Evolutionary conservation across 2,113 vertebrate genomes (phyloP).

Genomic region (Neodon shergylaensis): DNA sequence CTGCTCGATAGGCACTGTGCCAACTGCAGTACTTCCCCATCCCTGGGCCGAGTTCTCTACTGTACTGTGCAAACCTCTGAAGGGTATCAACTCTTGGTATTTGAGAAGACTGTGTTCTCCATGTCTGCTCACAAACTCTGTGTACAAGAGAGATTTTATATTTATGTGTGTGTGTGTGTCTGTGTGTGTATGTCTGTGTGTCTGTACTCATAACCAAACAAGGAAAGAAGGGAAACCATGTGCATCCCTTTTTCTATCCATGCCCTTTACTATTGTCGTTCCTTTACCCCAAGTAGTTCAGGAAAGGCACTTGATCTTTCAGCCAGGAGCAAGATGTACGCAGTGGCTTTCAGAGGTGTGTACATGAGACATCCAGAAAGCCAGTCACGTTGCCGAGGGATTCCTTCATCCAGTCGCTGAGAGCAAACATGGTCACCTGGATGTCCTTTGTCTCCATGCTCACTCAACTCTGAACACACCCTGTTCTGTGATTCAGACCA

Average conservation of each 20-base stretch:
- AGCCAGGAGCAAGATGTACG: neutral
- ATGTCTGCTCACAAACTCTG: neutral
- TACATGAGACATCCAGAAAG: neutral
- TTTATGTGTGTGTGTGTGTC: neutral
- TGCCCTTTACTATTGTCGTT: neutral
- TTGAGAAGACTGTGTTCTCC: neutral
- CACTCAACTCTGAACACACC: too few relatives aligned
- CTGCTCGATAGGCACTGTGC: neutral
- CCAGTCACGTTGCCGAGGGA: rapidly evolving
- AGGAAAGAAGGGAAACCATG: neutral
- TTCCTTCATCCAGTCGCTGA: neutral
- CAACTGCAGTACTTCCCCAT: neutral
- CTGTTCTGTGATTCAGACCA: rapidly evolving
- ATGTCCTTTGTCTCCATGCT: neutral
- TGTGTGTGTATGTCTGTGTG: too few relatives aligned
- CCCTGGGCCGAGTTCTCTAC: neutral
- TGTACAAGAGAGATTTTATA: neutral
- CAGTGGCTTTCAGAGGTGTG: neutral
- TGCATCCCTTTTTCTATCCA: neutral
- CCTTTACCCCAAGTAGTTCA: neutral
- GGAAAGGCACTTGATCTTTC: neutral
- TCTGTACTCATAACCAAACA: neutral
- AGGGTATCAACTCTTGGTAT: neutral
- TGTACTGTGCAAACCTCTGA: neutral
- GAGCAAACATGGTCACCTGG: neutral